Conservation (phyloP, 2,797 vertebrate species). For the Numenius phaeopus region DNA sequence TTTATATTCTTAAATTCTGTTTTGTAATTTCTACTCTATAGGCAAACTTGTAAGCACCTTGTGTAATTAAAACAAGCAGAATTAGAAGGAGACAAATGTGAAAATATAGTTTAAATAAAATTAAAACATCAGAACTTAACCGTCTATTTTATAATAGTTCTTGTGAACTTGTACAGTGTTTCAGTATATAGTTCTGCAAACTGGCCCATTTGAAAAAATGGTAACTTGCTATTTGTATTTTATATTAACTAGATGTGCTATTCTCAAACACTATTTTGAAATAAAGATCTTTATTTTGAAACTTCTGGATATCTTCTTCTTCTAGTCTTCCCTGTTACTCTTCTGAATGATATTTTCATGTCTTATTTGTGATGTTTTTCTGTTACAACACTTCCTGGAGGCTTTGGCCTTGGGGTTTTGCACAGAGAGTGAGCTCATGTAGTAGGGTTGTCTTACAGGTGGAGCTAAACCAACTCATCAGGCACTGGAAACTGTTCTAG, state of each 20-base stretch:
- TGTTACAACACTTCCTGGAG: neutral
- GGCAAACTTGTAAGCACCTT: slow-evolving; percentile 66
- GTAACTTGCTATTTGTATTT: slow-evolving; percentile 73
- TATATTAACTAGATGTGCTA: slow-evolving; percentile 78
- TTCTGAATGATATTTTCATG: neutral
- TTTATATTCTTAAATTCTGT: slow-evolving; percentile 75
- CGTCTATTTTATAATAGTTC: slow-evolving; percentile 68
- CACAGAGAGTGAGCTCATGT: neutral
- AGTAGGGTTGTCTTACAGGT: neutral
- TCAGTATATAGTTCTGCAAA: slow-evolving; percentile 59
- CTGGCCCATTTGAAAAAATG: slow-evolving; percentile 49
- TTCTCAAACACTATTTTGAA: slow-evolving; percentile 79
- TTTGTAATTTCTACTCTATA: slow-evolving; percentile 67
- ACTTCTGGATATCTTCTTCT: slow-evolving; percentile 5
- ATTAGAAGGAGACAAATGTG: slow-evolving; percentile 85
- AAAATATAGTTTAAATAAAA: slow-evolving; percentile 80
- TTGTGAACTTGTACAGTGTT: slow-evolving; percentile 56
- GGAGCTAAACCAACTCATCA: neutral
- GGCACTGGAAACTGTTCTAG: neutral
- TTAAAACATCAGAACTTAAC: slow-evolving; percentile 53
- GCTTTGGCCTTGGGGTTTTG: neutral
- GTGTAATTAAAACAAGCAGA: slow-evolving; percentile 69
- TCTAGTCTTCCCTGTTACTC: neutral
- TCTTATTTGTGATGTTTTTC: neutral
- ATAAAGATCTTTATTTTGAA: slow-evolving; percentile 79